Conservation (phyloP, 1,140 invertebrate genomes). For the Bombus waltoni region DNA sequence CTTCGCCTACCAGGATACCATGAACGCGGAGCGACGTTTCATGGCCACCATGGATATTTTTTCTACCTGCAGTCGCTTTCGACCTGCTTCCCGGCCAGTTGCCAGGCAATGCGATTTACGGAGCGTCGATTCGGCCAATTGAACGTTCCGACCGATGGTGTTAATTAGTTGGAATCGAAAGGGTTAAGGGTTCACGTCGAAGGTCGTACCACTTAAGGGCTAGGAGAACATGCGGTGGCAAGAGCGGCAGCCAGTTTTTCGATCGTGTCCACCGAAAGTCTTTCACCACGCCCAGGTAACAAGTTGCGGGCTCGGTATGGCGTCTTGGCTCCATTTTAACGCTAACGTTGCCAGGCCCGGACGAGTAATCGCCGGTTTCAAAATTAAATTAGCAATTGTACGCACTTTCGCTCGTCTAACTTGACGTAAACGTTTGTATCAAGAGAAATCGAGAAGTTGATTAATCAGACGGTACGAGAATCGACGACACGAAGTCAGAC, state of each 20-base stretch:
- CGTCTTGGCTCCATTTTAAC: slow-evolving; percentile 2
- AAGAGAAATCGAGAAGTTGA: no score
- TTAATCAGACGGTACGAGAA: no score
- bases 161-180: slow-evolving; percentile 49
- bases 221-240: slow-evolving; percentile 60
- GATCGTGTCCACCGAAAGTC: slow-evolving; percentile 45
- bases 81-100: neutral
- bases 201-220: slow-evolving; percentile 68
- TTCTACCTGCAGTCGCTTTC: neutral
- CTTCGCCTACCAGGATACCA: slow-evolving; percentile 47
- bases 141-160: neutral
- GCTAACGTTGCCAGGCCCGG: no score
- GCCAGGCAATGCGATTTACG: neutral
- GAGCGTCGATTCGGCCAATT: neutral
- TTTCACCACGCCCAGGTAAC: slow-evolving; percentile 49
- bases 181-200: slow-evolving; percentile 57
- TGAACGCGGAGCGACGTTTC: neutral
- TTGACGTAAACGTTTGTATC: no score
- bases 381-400: neutral
- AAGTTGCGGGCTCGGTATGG: neutral
- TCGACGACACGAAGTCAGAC: no score
- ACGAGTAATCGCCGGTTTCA: no score
- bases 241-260: slow-evolving; percentile 24
- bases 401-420: no score
- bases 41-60: slow-evolving; percentile 24